Percentiles rank a stretch among this genome's conserved stretches.
Conservation (phyloP, 2,113 vertebrate genomes). For the Pelusios castaneus region DNA sequence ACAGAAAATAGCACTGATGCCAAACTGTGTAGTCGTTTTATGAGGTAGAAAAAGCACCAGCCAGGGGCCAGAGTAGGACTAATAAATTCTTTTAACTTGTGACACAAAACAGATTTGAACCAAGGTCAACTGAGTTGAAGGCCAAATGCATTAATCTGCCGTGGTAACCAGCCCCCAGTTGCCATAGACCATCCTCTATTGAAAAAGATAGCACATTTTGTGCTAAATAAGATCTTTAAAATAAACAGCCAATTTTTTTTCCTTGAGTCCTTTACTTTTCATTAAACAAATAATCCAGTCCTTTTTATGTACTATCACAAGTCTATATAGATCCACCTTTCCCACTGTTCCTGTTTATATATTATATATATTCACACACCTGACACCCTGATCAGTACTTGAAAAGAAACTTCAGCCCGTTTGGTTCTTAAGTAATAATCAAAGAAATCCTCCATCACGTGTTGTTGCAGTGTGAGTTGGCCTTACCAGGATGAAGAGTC, state of each 20-base stretch:
- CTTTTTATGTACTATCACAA: constrained; percentile 17
- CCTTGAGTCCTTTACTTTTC: constrained; percentile 29
- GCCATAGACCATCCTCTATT: constrained; percentile 7
- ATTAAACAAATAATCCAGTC: constrained; percentile 49
- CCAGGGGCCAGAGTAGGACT: constrained; percentile 33
- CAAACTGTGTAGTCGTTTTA: constrained; percentile 49
- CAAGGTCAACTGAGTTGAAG: constrained; percentile 62
- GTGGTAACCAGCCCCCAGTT: constrained; percentile 41
- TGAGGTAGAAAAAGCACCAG: constrained; percentile 41
- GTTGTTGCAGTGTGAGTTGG: constrained; percentile 67
- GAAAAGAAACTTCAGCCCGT: constrained; percentile 61
- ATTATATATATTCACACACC: background rate
- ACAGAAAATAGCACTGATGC: background rate
- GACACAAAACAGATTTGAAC: constrained; percentile 59
- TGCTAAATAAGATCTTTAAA: constrained; percentile 57
- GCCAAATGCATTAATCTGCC: constrained; percentile 59
- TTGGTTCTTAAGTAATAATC: constrained; percentile 71
- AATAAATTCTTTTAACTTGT: constrained; percentile 50
- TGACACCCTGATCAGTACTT: background rate
- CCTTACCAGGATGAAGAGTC: constrained; percentile 60
- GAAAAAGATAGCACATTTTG: constrained; percentile 28
- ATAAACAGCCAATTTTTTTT: constrained; percentile 49
- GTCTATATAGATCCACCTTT: accelerated
- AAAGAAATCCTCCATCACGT: constrained; percentile 73
- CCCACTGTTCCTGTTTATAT: background rate